phyloP scores from a whole-genome alignment of 1,140 invertebrate genomes.

The Chironomus tepperi region DNA sequence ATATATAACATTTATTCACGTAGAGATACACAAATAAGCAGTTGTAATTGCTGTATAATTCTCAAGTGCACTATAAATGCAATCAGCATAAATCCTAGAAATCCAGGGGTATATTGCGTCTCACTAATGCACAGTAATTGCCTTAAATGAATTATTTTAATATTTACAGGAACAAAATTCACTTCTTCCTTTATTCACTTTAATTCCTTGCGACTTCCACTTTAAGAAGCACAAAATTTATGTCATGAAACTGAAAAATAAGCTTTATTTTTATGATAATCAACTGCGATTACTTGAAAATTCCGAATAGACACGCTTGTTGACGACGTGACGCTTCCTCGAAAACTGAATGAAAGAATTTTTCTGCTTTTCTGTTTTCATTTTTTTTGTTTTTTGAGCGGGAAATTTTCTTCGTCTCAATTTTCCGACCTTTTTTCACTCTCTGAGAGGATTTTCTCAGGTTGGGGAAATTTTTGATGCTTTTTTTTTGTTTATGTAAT shows the following conservation, averaged over 20 bases:
- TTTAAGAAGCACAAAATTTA: no score
- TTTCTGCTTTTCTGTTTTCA: background rate
- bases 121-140: background rate
- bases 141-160: background rate
- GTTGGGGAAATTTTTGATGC: background rate
- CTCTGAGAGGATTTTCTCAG: background rate
- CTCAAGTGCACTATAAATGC: background rate
- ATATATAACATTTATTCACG: background rate
- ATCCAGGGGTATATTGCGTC: no score
- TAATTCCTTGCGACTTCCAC: no score
- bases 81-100: background rate
- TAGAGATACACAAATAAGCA: no score
- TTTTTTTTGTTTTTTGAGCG: background rate
- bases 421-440: background rate
- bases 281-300: no score
- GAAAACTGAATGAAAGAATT: background rate
- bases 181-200: no score
- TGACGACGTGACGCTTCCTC: background rate
- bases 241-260: no score
- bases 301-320: background rate
- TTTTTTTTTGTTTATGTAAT: constrained; percentile 15
- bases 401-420: background rate
- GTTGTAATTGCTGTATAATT: background rate
- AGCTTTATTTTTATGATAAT: no score
- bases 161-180: background rate